Evolutionary conservation across 2,888 invertebrate species (phyloP).

Genomic region (Allolobophora icterica): DNA sequence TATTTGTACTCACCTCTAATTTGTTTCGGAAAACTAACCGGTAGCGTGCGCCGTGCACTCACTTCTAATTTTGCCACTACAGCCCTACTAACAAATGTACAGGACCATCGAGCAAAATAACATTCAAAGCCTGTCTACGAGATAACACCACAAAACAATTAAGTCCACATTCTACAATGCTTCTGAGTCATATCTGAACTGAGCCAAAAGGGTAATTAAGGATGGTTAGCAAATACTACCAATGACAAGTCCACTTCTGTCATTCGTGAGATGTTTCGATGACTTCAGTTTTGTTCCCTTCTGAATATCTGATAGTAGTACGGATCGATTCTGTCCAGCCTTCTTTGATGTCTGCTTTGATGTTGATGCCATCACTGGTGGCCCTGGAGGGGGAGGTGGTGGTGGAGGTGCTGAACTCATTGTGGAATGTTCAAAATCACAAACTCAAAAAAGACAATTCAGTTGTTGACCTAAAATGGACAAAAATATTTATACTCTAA

Average conservation of each 20-base stretch:
- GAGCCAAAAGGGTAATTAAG: background rate
- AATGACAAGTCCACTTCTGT: conserved; percentile 32
- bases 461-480: background rate
- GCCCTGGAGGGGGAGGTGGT: conserved; percentile 26
- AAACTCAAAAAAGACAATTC: background rate
- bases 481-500: background rate
- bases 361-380: background rate
- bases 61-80: no score
- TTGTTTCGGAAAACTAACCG: no score
- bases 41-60: no score
- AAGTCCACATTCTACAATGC: background rate
- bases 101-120: background rate
- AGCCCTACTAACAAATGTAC: no score
- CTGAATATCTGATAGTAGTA: conserved; percentile 35
- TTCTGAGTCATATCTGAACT: background rate
- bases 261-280: conserved; percentile 38
- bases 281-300: conserved; percentile 37
- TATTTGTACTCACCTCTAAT: no score
- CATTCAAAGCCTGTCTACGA: background rate
- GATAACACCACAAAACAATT: background rate
- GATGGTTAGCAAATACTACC: background rate
- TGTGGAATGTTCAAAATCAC: background rate
- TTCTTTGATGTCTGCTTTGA: background rate
- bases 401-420: conserved; percentile 17
- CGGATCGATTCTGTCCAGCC: background rate